Evolutionary conservation across 2,888 invertebrate genomes (phyloP).

Genomic region (Pristionchus mayeri): DNA sequence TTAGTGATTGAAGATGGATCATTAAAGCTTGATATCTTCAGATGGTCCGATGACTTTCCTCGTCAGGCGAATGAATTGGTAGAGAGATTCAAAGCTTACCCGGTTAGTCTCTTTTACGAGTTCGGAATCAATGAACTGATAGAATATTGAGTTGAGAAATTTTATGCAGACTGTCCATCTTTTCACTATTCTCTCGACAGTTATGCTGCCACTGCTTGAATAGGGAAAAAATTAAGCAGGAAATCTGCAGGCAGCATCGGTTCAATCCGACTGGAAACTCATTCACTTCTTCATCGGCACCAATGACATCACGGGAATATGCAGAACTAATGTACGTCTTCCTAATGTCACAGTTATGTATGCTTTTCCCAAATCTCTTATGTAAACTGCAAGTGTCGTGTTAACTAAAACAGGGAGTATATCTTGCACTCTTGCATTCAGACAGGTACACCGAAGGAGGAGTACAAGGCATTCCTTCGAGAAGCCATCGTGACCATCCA

Average conservation of each 20-base stretch:
- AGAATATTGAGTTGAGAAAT: too few relatives aligned
- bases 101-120: too few relatives aligned
- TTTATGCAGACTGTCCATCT: too few relatives aligned
- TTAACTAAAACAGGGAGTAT: too few relatives aligned
- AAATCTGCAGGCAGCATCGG: not conserved
- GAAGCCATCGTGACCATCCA: constrained; percentile 18
- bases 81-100: not conserved
- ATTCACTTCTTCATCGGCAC: constrained; percentile 38
- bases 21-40: too few relatives aligned
- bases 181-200: not conserved
- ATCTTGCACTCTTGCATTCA: not conserved
- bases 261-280: constrained; percentile 29
- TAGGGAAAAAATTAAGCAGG: too few relatives aligned
- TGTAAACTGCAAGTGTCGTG: too few relatives aligned
- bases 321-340: not conserved
- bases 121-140: too few relatives aligned
- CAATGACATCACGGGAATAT: constrained; percentile 17
- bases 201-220: too few relatives aligned
- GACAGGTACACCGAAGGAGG: constrained; percentile 5
- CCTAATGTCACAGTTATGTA: too few relatives aligned
- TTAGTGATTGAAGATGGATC: too few relatives aligned
- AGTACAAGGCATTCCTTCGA: not conserved
- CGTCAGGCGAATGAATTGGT: constrained; percentile 16
- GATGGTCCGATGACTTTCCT: constrained; percentile 27
- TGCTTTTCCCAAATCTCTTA: too few relatives aligned